Evolutionary conservation across 1,140 invertebrate genomes (phyloP), one percentile per base, ranked within the genome.

Genomic region (Lucilia sericata): DNA sequence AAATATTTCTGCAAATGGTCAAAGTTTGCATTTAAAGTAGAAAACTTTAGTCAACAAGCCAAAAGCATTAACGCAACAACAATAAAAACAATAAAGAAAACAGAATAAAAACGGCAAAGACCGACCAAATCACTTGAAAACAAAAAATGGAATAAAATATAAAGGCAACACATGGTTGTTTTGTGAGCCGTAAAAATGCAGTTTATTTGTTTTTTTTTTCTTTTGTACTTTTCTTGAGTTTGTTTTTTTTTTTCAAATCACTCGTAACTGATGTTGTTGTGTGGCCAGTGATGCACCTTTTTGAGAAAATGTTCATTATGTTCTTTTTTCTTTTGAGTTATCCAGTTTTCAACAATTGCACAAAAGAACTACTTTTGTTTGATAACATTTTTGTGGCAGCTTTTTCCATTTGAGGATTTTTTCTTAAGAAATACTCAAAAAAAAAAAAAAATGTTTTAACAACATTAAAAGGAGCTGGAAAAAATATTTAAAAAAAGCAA

Each of bases 111-210:
- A 42, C 42, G 34, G 5, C 30, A 34, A 17, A 75, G 74, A 75
- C 55, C 55, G 21, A 70, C n/a, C 65, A 70, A 70, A 49, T 49
- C 76, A 80, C 76, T 80, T 80, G 76, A 80, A 51, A 19, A 49
- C 42, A 19, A 80, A 49, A 75, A 30, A 80, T 30, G 25, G 25
- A 47, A 51, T 47, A 49, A 49, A 49, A 80, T 49, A 51, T 25
- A 80, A 80, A 80, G 76, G 76, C 76, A 80, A 80, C 76, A 80
- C 76, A 80, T 80, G 76, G 76, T 17, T 80, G 42, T 80, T 80
- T 80, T 80, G 76, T 80, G 76, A 80, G 76, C 76, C 76, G 76
- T 80, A 80, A 80, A 80, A 80, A 80, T 80, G 76, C 42, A 80
- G 76, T 80, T 80, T 25, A 80, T 30, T 34, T 47, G 42, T 76